Evolutionary conservation across 2,113 vertebrate genomes (phyloP), one percentile per base, ranked within the genome.

Genomic region (Rattus rattus): DNA sequence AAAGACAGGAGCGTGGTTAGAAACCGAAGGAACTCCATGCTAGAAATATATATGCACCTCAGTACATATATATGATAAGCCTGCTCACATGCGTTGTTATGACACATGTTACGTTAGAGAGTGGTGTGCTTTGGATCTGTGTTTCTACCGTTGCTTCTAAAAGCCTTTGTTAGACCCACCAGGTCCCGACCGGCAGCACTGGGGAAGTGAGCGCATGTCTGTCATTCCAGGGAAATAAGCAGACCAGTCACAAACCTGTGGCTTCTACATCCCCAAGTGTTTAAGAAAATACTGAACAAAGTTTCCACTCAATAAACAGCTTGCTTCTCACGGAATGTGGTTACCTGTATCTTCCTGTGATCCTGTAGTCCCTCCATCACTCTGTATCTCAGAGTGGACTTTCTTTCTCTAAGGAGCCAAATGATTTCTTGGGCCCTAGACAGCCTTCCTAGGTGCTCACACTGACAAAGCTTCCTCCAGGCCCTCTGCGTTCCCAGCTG

Each of bases 11-110:
- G 63, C 95, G 87, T 59, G 83, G 92, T 97, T 96, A 96, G 97
- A 94, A 80, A 94, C n/a, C 39, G 20, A 47, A 63, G 36, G 70
- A 91, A 91, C 83, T 91, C 75, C 96, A 97, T 96, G 96, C 97
- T 91, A 61, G n/a, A 69, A 36, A 92, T 73, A 97, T 88, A 88
- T 94, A 96, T 88, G 92, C 90, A 94, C 19, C 24, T 52, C 6
- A 67, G 69, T 26, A 84, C 95, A 96, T 75, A 96, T 70, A 96
- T 95, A 95, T 12, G 26, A 19, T 43, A 16, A 1, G 59, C 7
- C 88, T 95, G 26, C 56, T 75, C 19, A 87, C 84, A 87, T 97
- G 98, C 98, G 88, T 47, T 47, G 90, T 92, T 87, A 97, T 3
- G 7, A 33, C 65, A 77, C 26, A 79, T 1, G 52, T 54, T 54